A percentile compares a stretch with the other conserved stretches of the same genome.
These are phyloP conservation scores for Pocota personata DNA, from an alignment of 2,888 invertebrate species.

Conservation along the genomic window DNA sequence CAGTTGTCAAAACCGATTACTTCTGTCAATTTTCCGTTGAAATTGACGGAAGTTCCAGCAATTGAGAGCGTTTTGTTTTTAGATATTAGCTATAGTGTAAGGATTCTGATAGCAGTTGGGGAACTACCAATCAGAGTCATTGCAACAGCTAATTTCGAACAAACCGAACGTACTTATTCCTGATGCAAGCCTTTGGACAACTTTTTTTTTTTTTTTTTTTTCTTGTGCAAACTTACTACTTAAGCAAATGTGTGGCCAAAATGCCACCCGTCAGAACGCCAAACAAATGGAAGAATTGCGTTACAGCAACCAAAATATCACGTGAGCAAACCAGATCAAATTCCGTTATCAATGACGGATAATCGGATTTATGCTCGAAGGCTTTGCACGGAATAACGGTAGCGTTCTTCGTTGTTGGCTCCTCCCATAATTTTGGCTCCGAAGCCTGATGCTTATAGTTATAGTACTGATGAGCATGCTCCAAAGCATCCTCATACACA, in stretches of 20 bases:
- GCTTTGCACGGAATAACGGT: constrained; percentile 81
- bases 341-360: constrained; percentile 82
- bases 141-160: constrained; percentile 10
- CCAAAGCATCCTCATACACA: constrained; percentile 81
- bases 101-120: constrained; percentile 19
- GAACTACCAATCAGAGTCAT: constrained; percentile 22
- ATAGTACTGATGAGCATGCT: constrained; percentile 81
- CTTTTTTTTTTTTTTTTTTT: not conserved
- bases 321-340: constrained; percentile 83
- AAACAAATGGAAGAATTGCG: constrained; percentile 84
- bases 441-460: constrained; percentile 78
- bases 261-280: constrained; percentile 84
- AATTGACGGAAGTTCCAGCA: constrained; percentile 4
- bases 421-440: constrained; percentile 80
- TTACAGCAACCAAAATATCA: constrained; percentile 83
- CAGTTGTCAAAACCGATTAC: constrained; percentile 9
- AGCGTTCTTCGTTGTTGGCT: constrained; percentile 79
- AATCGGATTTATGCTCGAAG: constrained; percentile 81
- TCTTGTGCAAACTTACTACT: constrained; percentile 79
- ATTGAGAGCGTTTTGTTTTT: not conserved
- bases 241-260: constrained; percentile 82
- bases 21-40: not conserved
- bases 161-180: constrained; percentile 64
- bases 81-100: constrained; percentile 16
- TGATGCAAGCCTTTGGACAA: constrained; percentile 46